These are phyloP conservation scores for Matsumyia berberina DNA, from an alignment of 2,888 invertebrate species.

Conservation along the genomic window DNA sequence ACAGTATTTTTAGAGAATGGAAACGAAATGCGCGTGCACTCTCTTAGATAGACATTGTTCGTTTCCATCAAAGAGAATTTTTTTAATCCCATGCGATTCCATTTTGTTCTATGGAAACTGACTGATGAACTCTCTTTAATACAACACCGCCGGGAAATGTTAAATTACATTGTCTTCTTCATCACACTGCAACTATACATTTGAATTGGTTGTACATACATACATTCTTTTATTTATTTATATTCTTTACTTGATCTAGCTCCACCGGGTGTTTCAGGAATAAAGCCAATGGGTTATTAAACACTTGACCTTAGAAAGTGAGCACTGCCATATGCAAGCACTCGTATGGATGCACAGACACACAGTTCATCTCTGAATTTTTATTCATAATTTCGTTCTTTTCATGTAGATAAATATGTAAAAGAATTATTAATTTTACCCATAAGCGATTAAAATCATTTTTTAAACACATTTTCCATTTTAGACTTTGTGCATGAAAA, in stretches of 20 bases:
- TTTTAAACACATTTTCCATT: no score
- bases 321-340: no score
- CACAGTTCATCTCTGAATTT: background rate
- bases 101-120: background rate
- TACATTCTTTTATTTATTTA: no score
- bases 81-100: background rate
- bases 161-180: background rate
- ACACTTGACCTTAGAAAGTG: no score
- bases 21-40: conserved; percentile 14
- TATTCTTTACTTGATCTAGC: no score
- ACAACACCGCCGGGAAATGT: background rate
- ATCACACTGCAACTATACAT: background rate
- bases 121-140: background rate
- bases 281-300: no score
- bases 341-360: background rate
- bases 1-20: background rate
- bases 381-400: background rate
- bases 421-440: no score
- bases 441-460: no score
- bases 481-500: no score
- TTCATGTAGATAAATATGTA: no score
- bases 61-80: background rate
- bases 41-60: background rate
- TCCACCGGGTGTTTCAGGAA: no score
- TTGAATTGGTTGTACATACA: no score